Evolutionary conservation across 2,888 invertebrate genomes (phyloP).

Genomic region (Orchestes rusci): DNA sequence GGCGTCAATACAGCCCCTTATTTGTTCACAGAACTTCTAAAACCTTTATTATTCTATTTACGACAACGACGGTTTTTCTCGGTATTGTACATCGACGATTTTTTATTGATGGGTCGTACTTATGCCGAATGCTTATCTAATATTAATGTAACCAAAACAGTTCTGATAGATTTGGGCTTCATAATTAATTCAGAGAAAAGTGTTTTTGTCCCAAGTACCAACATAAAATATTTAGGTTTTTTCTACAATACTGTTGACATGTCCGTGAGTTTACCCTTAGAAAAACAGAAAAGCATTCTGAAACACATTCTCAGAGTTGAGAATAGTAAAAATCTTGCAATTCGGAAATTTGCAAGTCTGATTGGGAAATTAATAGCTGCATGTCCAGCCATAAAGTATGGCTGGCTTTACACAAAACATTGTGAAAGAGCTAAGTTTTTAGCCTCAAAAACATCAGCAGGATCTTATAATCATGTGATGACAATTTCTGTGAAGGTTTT

Average conservation of each 20-base stretch:
- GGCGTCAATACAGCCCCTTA: constrained; percentile 28
- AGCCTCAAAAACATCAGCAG: not conserved
- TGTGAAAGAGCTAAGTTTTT: constrained; percentile 11
- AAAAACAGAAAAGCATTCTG: constrained; percentile 7
- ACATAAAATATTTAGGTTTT: constrained; percentile 24
- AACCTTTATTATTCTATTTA: constrained; percentile 16
- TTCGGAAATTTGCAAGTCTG: constrained; percentile 3
- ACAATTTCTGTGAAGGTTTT: not conserved
- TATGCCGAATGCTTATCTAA: constrained; percentile 4
- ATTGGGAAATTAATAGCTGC: constrained; percentile 4
- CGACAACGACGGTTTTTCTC: constrained; percentile 4
- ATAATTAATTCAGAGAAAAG: constrained; percentile 24
- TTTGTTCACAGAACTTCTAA: constrained; percentile 31
- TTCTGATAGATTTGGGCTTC: constrained; percentile 18
- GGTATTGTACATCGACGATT: constrained; percentile 18
- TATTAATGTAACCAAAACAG: not conserved
- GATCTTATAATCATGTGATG: not conserved
- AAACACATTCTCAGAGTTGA: not conserved
- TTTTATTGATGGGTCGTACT: constrained; percentile 6
- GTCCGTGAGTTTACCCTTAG: constrained; percentile 7
- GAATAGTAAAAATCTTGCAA: not conserved
- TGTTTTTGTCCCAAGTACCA: constrained; percentile 15
- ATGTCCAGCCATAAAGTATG: constrained; percentile 12
- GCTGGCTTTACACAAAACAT: constrained; percentile 22
- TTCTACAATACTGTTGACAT: constrained; percentile 17